A percentile compares a stretch with the other conserved stretches of the same genome.
Conservation (phyloP, 2,113 vertebrate species). For the Lycocorax pyrrhopterus region DNA sequence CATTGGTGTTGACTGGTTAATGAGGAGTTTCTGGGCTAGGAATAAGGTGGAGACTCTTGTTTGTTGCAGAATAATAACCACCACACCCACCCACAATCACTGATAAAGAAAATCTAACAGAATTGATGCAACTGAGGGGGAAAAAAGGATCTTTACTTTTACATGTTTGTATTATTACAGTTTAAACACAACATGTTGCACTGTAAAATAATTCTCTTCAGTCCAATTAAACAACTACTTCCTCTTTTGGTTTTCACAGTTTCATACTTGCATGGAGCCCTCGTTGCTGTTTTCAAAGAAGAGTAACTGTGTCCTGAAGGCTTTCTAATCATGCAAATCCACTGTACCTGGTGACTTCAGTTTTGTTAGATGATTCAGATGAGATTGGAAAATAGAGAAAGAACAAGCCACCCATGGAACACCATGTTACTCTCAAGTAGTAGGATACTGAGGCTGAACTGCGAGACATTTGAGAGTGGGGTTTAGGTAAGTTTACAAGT, state of each 20-base stretch:
- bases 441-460: not conserved
- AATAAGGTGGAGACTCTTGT: not conserved
- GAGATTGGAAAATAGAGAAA: not conserved
- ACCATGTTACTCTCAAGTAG: not conserved
- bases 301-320: constrained; percentile 24
- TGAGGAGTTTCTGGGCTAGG: not conserved
- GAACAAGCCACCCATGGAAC: not conserved
- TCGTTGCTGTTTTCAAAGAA: constrained; percentile 12
- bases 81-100: not conserved
- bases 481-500: not conserved
- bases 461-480: not conserved
- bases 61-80: not conserved
- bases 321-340: constrained; percentile 51
- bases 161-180: not conserved
- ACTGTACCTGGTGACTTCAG: constrained; percentile 14
- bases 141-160: not conserved
- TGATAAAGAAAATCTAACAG: not conserved
- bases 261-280: not conserved
- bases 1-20: not conserved
- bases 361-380: constrained; percentile 38
- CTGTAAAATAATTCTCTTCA: not conserved
- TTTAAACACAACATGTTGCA: not conserved
- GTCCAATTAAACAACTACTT: not conserved
- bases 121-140: not conserved
- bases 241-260: not conserved